Evolutionary conservation across 2,888 invertebrate genomes (phyloP), one percentile per base, ranked within the genome.

Genomic region (Synanthedon myopaeformis): DNA sequence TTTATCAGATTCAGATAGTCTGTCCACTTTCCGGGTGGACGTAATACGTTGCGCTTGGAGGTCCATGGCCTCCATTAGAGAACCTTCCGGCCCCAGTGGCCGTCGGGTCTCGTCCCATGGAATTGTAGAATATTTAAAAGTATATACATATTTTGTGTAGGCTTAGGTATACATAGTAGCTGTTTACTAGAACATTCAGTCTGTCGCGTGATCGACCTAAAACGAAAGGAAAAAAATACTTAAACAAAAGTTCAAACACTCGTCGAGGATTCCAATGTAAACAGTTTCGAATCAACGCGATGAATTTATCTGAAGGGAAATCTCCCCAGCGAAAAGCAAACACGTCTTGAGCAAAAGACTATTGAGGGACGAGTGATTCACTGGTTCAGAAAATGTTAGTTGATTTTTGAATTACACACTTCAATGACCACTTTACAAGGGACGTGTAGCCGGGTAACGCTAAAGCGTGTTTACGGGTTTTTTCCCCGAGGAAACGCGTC

Each of bases 341-440:
- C 79, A 81, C 72, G 76, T 75, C 72, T 72, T 65, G 67, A 69
- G 74, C 70, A 72, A 75, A 78, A 79, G 74, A 74, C 77, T 82
- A 72, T 69, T 67, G 71, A 74, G 78, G 75, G 79, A 74, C 76
- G 79, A 77, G 69, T 69, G 74, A 79, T 70, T 81, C 84, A 84
- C 72, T 84, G 84, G 70, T 66, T 71, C 76, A 77, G 84, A 86
- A 83, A 84, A 83, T 81, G 80, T 83, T 82, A 84, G 82, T 86
- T 84, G 85, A 86, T 85, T 85, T 84, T 84, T 84, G 83, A 82
- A 85, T 84, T 84, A 82, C 78, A 80, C 76, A 75, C 79, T 76
- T 73, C 75, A 77, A 67, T 76, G 75, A 72, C 59, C 69, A 59
- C 72, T 70, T 76, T 73, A 79, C 78, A 71, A 66, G 65, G 60